Conservation (phyloP, 1,140 invertebrate genomes). For the Eriosoma lanigerum region DNA sequence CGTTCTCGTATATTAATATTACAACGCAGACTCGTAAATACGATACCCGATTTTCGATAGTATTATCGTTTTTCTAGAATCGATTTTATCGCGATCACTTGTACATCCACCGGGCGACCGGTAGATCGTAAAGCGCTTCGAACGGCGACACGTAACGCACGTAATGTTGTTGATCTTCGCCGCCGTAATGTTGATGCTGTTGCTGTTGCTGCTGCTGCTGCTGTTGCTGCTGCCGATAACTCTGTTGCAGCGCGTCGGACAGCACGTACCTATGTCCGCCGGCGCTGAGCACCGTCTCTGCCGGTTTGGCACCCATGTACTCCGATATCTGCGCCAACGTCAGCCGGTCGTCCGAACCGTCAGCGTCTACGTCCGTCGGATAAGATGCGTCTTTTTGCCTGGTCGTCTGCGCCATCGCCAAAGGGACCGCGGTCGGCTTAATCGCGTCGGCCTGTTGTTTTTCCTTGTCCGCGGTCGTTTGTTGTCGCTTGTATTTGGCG, state of each 20-base stretch:
- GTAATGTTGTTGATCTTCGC: neutral
- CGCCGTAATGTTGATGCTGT: neutral
- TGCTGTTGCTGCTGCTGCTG: neutral
- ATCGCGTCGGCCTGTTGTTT: neutral
- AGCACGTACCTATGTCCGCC: constrained; percentile 40
- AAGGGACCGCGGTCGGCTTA: neutral
- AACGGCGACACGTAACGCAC: constrained; percentile 43
- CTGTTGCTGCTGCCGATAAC: neutral
- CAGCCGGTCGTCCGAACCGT: constrained; percentile 34
- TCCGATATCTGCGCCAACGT: constrained; percentile 39
- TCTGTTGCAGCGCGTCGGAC: constrained; percentile 23
- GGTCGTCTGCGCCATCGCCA: neutral
- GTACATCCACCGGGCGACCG: constrained; percentile 34
- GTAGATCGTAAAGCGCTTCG: constrained; percentile 32
- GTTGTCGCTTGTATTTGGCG: constrained; percentile 16
- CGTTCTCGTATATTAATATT: too few relatives aligned
- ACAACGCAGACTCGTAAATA: too few relatives aligned
- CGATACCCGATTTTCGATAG: too few relatives aligned
- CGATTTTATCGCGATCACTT: neutral
- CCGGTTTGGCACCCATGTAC: constrained; percentile 47
- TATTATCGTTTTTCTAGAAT: too few relatives aligned
- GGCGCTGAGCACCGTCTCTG: constrained; percentile 29
- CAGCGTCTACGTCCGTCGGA: constrained; percentile 14
- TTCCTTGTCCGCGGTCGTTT: neutral
- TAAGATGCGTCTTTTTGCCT: neutral